A percentile compares a stretch with the other conserved stretches of the same genome.
Evolutionary conservation across 2,113 vertebrate species (phyloP).

Genomic region (Takifugu flavidus): DNA sequence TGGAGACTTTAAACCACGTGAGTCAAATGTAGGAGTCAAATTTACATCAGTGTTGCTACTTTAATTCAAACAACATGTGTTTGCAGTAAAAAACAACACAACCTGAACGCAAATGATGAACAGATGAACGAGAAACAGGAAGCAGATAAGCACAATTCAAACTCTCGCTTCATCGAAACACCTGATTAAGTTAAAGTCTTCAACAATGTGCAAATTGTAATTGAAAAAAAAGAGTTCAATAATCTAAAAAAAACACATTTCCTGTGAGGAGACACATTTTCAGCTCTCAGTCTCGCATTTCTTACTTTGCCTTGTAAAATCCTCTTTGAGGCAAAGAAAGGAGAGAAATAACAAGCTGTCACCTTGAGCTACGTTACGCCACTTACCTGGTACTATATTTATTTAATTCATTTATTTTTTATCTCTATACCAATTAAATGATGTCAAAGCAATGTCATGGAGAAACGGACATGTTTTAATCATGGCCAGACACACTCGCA

Average conservation of each 20-base stretch:
- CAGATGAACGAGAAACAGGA: slow-evolving; percentile 21
- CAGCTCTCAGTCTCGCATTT: slow-evolving; percentile 57
- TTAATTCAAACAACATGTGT: slow-evolving; percentile 4
- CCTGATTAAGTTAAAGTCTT: slow-evolving; percentile 15
- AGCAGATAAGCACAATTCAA: background rate
- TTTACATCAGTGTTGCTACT: slow-evolving; percentile 1
- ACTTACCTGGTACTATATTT: slow-evolving; percentile 73
- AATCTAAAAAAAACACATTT: slow-evolving; percentile 25
- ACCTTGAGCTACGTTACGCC: slow-evolving; percentile 70
- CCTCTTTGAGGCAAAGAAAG: slow-evolving; percentile 63
- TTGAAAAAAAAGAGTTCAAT: background rate
- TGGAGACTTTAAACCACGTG: background rate
- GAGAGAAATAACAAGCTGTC: slow-evolving; percentile 69
- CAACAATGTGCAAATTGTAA: slow-evolving; percentile 43
- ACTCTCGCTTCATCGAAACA: slow-evolving; percentile 15
- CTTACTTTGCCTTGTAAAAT: slow-evolving; percentile 43
- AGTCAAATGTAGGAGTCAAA: slow-evolving; percentile 5
- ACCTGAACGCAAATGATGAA: background rate
- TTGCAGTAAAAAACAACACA: background rate
- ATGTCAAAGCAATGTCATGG: slow-evolving; percentile 75
- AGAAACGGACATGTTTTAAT: slow-evolving; percentile 75
- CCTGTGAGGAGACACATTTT: slow-evolving; percentile 52
- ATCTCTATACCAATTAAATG: slow-evolving; percentile 74
- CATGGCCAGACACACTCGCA: slow-evolving; percentile 59
- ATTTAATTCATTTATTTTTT: slow-evolving; percentile 74